Evolutionary conservation across 1,140 invertebrate species (phyloP).

Genomic region (Anoplolepis gracilipes): DNA sequence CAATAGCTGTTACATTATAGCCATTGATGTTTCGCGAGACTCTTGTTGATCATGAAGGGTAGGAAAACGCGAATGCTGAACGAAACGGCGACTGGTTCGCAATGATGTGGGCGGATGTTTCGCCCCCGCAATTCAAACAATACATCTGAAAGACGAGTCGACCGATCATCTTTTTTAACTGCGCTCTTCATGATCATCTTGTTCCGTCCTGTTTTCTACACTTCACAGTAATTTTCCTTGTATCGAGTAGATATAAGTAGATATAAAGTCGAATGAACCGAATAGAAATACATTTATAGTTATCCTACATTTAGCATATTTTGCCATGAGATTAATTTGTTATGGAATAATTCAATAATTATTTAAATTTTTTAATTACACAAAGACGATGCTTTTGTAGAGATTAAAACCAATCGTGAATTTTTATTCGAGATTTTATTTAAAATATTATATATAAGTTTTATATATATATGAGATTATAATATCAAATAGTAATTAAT

Average conservation of each 20-base stretch:
- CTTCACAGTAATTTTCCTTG: conserved; percentile 48
- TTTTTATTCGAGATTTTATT: not conserved
- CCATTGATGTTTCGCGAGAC: not conserved
- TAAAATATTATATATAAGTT: not conserved
- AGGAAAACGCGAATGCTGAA: conserved; percentile 43
- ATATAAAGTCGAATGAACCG: too few species aligned
- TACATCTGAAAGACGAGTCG: conserved; percentile 48
- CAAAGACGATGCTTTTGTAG: too few species aligned
- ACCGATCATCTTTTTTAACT: conserved; percentile 3
- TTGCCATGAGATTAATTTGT: not conserved
- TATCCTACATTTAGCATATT: not conserved
- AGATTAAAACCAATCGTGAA: not conserved
- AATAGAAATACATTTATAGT: not conserved
- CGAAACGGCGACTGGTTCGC: conserved; percentile 47
- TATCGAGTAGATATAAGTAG: conserved; percentile 18
- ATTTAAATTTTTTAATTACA: too few species aligned
- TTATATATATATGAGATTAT: too few species aligned
- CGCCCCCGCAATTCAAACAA: conserved; percentile 72
- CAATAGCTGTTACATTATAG: conserved; percentile 8
- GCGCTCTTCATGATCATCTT: conserved; percentile 26
- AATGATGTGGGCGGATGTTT: conserved; percentile 73
- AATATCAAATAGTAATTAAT: not conserved
- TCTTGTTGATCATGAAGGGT: conserved; percentile 37
- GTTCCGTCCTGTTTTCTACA: not conserved
- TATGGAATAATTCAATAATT: too few species aligned